phyloP scores from a whole-genome alignment of 2,888 invertebrate species.

The Hymenopus coronatus region DNA sequence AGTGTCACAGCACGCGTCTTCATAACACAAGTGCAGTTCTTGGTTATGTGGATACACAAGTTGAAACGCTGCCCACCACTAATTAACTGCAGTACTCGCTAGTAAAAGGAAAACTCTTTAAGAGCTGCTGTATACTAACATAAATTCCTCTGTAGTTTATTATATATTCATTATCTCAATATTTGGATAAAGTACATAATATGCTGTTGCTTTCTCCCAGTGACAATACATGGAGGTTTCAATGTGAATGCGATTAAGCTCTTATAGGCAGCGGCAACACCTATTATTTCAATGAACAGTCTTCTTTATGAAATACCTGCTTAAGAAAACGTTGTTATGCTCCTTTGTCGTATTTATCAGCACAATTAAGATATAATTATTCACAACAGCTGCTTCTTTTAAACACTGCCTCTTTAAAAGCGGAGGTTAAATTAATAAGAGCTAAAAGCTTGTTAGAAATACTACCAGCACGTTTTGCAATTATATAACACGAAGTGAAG shows the following conservation, averaged over 20 bases:
- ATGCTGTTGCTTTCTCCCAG: not conserved
- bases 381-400: not conserved
- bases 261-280: not conserved
- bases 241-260: not conserved
- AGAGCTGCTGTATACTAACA: not conserved
- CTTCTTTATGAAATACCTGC: not conserved
- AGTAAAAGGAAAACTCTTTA: not conserved
- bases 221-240: not conserved
- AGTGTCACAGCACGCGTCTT: too few species aligned
- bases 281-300: not conserved
- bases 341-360: not conserved
- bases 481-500: not conserved
- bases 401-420: not conserved
- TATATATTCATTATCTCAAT: not conserved
- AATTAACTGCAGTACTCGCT: not conserved
- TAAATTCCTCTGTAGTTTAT: not conserved
- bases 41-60: too few species aligned
- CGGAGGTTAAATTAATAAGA: not conserved
- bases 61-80: not conserved
- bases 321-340: not conserved
- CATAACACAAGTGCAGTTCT: too few species aligned
- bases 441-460: not conserved
- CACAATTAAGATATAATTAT: not conserved
- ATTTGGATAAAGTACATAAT: not conserved
- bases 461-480: not conserved